A percentile compares a stretch with the other conserved stretches of the same genome.
These are phyloP conservation scores for Eremobia ochroleuca DNA, from an alignment of 2,888 invertebrate species.

Conservation along the genomic window DNA sequence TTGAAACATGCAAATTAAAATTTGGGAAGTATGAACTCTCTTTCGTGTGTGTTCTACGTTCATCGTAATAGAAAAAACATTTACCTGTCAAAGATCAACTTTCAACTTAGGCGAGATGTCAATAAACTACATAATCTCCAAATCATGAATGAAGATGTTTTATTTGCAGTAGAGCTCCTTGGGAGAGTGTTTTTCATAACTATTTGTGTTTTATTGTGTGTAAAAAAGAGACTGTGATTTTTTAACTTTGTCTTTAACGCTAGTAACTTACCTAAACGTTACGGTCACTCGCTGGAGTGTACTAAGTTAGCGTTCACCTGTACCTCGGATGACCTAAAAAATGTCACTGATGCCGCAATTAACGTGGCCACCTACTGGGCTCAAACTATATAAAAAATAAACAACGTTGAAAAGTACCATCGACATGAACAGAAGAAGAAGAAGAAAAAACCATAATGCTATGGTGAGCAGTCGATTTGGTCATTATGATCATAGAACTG, in stretches of 20 bases:
- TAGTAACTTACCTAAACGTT: not conserved
- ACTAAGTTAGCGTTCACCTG: no score
- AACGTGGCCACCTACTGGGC: no score
- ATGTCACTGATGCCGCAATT: no score
- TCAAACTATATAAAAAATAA: no score
- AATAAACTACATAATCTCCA: no score
- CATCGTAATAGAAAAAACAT: not conserved
- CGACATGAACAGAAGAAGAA: no score
- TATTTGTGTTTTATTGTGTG: not conserved
- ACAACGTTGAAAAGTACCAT: no score
- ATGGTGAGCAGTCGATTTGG: not conserved
- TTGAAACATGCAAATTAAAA: constrained; percentile 47
- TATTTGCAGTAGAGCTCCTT: not conserved
- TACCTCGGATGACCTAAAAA: no score
- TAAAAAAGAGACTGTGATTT: no score
- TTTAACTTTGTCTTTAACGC: no score
- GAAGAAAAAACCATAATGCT: no score
- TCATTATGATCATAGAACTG: not conserved
- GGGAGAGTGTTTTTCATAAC: not conserved
- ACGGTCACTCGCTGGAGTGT: no score
- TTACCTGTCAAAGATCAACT: not conserved
- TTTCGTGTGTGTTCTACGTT: not conserved
- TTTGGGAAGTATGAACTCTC: constrained; percentile 19
- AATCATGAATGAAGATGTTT: not conserved
- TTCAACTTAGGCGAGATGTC: not conserved